Base-by-base conservation (phyloP, 2,113 vertebrate species). In the Semicossyphus pulcher region DNA sequence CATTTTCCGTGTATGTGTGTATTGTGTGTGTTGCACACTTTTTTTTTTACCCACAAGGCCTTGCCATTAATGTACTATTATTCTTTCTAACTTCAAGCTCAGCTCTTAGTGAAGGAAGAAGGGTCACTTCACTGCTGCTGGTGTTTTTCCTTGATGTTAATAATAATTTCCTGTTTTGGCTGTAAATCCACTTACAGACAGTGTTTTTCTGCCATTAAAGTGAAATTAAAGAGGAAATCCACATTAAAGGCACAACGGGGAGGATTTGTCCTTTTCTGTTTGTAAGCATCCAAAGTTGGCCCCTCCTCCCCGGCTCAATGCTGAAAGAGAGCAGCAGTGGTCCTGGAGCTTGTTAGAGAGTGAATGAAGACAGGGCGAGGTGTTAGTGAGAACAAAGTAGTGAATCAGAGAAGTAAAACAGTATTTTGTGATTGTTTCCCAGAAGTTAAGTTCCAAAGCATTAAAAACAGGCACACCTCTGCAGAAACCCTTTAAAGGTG, bases 111-210 rank as follows among this genome's bases (percentile, higher is more conserved):
- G 45, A 71, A 69, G 26, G 31, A 53, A 42, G 60, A 37, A 32
- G 52, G 42, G 44, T 51, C 31, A 48, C 32, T 65, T 37, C 34
- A 49, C 29, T 57, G 42, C 45, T 52, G 58, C 48, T 63, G 28
- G 5, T 69, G 18, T 57, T 72, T 71, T 78, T 56, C 67, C 75
- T 84, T 71, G 23, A 72, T 79, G 59, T 72, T 87, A 78, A 89
- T 89, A 67, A 91, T 90, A 70, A 72, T 45, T 76, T 72, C 56
- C 76, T 67, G 60, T 67, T 79, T 86, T 83, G 82, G 54, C 72
- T 78, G 11, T 73, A 60, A 73, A 78, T 73, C 76, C 62, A 78
- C 64, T 80, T 72, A n/a, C 69, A n/a, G 77, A 59, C 54, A 56
- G 59, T 51, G 80, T 45, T 63, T 65, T 82, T 86, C 78, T 69